Conservation (phyloP, 2,797 vertebrate genomes). For the Lepilemur ruficaudatus region DNA sequence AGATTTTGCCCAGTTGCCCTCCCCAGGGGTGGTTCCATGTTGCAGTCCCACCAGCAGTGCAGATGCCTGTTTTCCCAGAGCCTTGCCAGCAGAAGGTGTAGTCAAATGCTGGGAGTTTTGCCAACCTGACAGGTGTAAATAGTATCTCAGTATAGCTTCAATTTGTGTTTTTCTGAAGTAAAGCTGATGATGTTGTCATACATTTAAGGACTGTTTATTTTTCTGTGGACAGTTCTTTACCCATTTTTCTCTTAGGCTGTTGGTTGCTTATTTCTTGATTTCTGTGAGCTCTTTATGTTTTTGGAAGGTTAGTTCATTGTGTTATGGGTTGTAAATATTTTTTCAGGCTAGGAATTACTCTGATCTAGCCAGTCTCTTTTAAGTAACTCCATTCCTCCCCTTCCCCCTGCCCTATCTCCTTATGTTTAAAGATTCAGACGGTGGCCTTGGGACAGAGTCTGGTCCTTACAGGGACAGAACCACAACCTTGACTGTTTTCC, state of each 20-base stretch:
- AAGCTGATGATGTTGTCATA: background rate
- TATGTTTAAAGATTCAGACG: background rate
- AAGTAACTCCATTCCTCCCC: background rate
- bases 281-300: background rate
- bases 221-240: background rate
- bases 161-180: slow-evolving; percentile 1
- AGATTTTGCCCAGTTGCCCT: background rate
- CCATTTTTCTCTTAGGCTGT: background rate
- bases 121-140: background rate
- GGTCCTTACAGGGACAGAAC: background rate
- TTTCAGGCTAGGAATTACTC: slow-evolving; percentile 12
- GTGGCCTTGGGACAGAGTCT: background rate
- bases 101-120: background rate
- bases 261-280: background rate
- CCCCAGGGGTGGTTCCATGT: background rate
- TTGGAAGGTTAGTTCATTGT: background rate
- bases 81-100: background rate
- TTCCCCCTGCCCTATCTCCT: background rate
- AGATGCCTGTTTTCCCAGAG: background rate
- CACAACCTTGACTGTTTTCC: background rate
- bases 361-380: background rate
- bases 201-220: background rate
- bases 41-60: background rate
- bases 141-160: background rate
- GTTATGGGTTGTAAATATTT: background rate